phyloP scores from a whole-genome alignment of 2,888 invertebrate genomes.

The Limulus polyphemus region DNA sequence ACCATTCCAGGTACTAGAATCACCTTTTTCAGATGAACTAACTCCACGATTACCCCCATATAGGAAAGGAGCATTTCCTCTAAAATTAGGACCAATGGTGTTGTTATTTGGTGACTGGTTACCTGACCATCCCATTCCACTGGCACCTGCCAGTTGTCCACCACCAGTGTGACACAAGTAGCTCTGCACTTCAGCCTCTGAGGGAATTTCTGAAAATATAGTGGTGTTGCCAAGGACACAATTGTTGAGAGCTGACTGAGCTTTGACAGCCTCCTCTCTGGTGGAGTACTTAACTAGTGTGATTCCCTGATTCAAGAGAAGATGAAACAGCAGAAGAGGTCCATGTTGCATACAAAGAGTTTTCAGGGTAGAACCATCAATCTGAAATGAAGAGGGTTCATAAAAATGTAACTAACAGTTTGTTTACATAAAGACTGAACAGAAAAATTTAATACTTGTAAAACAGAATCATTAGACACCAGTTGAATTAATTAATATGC shows the following conservation, averaged over 20 bases:
- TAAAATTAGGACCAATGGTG: background rate
- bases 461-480: no score
- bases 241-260: slow-evolving; percentile 88
- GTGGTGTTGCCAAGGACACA: slow-evolving; percentile 91
- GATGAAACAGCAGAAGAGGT: slow-evolving; percentile 81
- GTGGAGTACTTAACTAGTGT: slow-evolving; percentile 87
- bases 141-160: slow-evolving; percentile 4
- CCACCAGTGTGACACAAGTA: slow-evolving; percentile 68
- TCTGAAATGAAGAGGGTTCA: slow-evolving; percentile 42
- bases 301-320: slow-evolving; percentile 83
- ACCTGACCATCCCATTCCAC: background rate
- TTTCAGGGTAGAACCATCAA: slow-evolving; percentile 87
- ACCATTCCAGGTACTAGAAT: background rate
- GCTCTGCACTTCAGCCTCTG: slow-evolving; percentile 74
- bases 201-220: slow-evolving; percentile 85
- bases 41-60: background rate
- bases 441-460: no score
- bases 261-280: slow-evolving; percentile 88
- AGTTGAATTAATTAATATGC: no score
- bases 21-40: background rate
- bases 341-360: slow-evolving; percentile 94
- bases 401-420: no score
- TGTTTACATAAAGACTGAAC: no score
- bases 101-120: no score
- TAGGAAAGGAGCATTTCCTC: no score